Percentiles rank a stretch among this genome's conserved stretches.
Evolutionary conservation across 2,888 invertebrate genomes (phyloP).

Genomic region (Nowickia ferox): DNA sequence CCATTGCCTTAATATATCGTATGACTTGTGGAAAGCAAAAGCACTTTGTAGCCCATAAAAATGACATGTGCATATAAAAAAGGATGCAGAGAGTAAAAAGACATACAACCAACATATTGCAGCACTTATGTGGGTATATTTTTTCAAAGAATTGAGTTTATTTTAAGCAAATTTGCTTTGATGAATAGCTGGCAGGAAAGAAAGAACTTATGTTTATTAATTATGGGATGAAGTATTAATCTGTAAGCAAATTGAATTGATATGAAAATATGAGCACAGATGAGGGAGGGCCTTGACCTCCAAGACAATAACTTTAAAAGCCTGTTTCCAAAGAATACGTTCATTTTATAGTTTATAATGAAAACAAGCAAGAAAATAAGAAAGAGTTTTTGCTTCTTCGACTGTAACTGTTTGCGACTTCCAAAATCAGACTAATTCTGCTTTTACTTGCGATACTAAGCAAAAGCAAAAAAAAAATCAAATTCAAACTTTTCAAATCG

Average conservation of each 20-base stretch:
- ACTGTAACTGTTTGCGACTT: too few relatives aligned
- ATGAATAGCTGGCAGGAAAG: constrained; percentile 3
- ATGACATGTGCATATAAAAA: constrained; percentile 61
- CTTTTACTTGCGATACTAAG: too few relatives aligned
- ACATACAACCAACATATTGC: constrained; percentile 44
- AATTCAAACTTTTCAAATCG: too few relatives aligned
- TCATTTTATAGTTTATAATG: too few relatives aligned
- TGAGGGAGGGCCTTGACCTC: not conserved
- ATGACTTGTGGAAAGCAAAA: constrained; percentile 56
- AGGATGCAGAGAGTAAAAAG: constrained; percentile 73
- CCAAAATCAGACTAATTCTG: too few relatives aligned
- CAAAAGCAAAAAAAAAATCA: too few relatives aligned
- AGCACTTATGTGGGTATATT: constrained; percentile 22
- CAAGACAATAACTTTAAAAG: not conserved
- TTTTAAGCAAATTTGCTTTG: constrained; percentile 39
- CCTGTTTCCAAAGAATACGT: too few relatives aligned
- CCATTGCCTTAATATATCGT: not conserved
- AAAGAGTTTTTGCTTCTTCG: too few relatives aligned
- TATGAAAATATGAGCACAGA: not conserved
- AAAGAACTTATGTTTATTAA: not conserved
- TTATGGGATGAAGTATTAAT: constrained; percentile 10
- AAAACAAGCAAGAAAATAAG: too few relatives aligned
- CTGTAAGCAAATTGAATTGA: not conserved
- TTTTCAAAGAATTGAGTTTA: constrained; percentile 43
- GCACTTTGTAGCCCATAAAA: constrained; percentile 63